Evolutionary conservation across 1,140 invertebrate genomes (phyloP), one percentile per base, ranked within the genome.

Genomic region (Panonychus citri): DNA sequence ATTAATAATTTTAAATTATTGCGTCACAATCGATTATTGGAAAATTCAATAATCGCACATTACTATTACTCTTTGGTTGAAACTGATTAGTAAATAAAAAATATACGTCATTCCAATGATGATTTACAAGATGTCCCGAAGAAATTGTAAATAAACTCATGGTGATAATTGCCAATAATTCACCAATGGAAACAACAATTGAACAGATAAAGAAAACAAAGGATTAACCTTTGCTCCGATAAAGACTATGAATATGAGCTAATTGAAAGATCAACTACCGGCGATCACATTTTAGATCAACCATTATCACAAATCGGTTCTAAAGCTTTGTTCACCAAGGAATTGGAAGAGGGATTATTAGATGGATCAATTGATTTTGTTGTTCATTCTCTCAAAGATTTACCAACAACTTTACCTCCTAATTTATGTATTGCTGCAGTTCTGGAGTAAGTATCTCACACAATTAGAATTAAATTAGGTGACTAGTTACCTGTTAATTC

Each of bases 381-480:
- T 19, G 91, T 97, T 1, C 93, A 97, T 72, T 96, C 91, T 0
- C 72, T 96, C 1, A 96, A 97, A 74, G 93, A 96, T 72, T 71
- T 97, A 56, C 90, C 91, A 0, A 95, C 91, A 7, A 75, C 75
- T 1, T 69, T 96, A 50, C 88, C 88, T 5, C 72, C 77, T n/a
- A 83, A 82, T 24, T 78, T 94, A 71, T 79, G 80, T 19, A 82
- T 96, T 64, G 90, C 87, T 43, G 87, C 87, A 64, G 81, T 96
- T 55, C 76, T 83, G 63, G 73, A 76, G 79, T 81, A 74, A 76
- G 79, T 81, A 71, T 19, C 0, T 10, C 17, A 39, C 17, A 26
- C 30, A 34, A 54, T 3, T 25, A 21, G n/a, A 27, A n/a, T n/a
- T 8, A 37, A 8, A 54, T 13, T 27, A 54, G 2, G 8, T 40